Base-by-base conservation (phyloP, 2,797 vertebrate genomes). In the Bradypodion ventrale region DNA sequence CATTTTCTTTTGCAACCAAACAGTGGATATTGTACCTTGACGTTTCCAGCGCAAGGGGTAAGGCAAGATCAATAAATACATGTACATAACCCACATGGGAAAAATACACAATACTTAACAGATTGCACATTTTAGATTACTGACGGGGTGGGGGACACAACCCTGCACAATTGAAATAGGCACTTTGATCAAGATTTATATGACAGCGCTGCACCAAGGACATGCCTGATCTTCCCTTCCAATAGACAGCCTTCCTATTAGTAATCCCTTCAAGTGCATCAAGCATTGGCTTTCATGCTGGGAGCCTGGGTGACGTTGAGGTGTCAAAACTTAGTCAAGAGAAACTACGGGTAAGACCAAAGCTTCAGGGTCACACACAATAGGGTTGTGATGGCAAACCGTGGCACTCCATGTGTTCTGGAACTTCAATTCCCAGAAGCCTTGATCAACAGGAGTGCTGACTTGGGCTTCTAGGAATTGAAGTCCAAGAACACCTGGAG, bases 21-120 rank as follows among this genome's bases (percentile, higher is more conserved):
- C 82, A 52, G 82, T 69, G 90, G 85, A 44, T 83, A 89, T 90
- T 77, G 82, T 88, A 78, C 49, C 81, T 49, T 88, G 85, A 80
- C 84, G 59, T 90, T 89, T 89, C 91, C 86, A 84, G 89, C 89
- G 90, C 91, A 89, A 78, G 87, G 80, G 87, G 23, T 85, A 90
- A 87, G 89, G 87, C 90, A 87, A 83, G 83, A 74, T 75, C 75
- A 86, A 60, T 42, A 87, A 87, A 75, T 85, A 59, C 89, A 32
- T 90, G 75, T 5, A 75, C 49, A 84, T 65, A 78, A 87, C 73
- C 75, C 70, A 60, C 59, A 76, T 23, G 46, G 73, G 32, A 60
- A 29, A 83, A 82, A 83, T 66, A 89, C 91, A 94, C 92, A 93
- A 90, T 94, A 94, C 94, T 95, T 94, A 95, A 95, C 90, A 94